Conservation (phyloP, 2,113 vertebrate genomes). For the Nettapus auritus region DNA sequence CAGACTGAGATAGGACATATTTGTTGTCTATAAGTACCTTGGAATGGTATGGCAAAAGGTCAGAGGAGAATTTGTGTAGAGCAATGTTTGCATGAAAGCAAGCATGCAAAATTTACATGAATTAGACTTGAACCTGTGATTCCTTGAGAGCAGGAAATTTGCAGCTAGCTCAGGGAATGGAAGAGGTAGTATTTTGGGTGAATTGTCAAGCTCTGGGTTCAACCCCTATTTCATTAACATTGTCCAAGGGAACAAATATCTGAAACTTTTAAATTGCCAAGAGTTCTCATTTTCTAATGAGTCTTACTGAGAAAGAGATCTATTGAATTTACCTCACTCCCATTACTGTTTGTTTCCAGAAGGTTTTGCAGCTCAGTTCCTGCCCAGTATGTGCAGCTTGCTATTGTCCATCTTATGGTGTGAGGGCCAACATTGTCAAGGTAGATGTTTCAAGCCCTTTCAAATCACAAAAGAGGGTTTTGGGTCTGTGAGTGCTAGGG, state of each 20-base stretch:
- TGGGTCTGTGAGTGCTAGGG: neutral
- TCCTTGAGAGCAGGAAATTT: neutral
- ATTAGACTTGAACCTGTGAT: neutral
- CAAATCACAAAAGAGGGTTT: neutral
- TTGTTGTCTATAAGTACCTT: neutral
- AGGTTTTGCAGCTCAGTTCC: neutral
- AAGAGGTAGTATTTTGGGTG: neutral
- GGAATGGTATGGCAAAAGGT: neutral
- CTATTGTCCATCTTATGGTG: neutral
- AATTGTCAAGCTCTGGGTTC: neutral
- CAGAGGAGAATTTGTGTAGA: neutral
- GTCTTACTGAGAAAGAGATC: neutral
- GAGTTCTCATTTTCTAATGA: neutral
- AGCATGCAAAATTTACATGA: neutral
- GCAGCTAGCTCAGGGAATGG: neutral
- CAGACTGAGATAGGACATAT: neutral
- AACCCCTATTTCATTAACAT: neutral
- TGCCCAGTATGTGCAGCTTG: neutral
- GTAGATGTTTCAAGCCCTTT: neutral
- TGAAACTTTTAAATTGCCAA: neutral
- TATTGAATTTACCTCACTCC: neutral
- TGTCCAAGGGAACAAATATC: neutral
- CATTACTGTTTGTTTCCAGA: neutral
- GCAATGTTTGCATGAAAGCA: neutral
- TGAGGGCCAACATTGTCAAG: neutral